Evolutionary conservation across 1,140 invertebrate genomes (phyloP), one percentile per base, ranked within the genome.

Genomic region (Drosophila prosaltans): DNA sequence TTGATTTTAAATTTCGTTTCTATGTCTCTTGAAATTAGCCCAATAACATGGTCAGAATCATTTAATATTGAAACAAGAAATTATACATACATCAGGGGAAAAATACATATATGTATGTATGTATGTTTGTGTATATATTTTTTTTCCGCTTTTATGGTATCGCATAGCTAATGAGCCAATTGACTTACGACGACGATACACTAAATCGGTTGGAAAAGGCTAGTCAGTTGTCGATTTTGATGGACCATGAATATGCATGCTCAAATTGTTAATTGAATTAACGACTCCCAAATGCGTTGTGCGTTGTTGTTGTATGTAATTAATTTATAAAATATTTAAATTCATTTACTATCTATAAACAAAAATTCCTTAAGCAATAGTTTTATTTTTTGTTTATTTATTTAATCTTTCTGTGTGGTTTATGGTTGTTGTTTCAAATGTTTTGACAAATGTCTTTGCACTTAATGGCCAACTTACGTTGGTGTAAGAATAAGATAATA

Each of bases 1-100:
- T 86, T 86, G 82, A 86, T 86, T 86, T 86, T 88, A 83, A 86
- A 83, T 88, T 83, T 86, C 73, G 81, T 81, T 58, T 57, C 71
- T 77, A 78, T 81, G 58, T 57, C 71, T 77, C 67, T 55, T 62
- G 59, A 74, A 77, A 81, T 69, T 69, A 64, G 63, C 66, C 51
- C 64, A 51, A 16, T 32, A 36, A 40, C 57, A 39, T 41, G 21
- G 48, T 48, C 68, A 48, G 48, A 74, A 74, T 60, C 64, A 71
- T 72, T 65, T 65, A 61, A 70, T 36, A 61, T 40, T 24, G 9
- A 78, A 85, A 69, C 78, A 65, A 78, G 67, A 80, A 84, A 60
- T 64, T 72, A 80, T 24, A 45, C 43, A 80, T 24, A 45, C 43
- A 21, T 45, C 11, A n/a, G 16, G n/a, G 16, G n/a, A 7, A 7